Percentiles rank a stretch among this genome's conserved stretches.
Evolutionary conservation across 1,140 invertebrate genomes (phyloP).

Genomic region (Pseudomyrmex flavicornis): DNA sequence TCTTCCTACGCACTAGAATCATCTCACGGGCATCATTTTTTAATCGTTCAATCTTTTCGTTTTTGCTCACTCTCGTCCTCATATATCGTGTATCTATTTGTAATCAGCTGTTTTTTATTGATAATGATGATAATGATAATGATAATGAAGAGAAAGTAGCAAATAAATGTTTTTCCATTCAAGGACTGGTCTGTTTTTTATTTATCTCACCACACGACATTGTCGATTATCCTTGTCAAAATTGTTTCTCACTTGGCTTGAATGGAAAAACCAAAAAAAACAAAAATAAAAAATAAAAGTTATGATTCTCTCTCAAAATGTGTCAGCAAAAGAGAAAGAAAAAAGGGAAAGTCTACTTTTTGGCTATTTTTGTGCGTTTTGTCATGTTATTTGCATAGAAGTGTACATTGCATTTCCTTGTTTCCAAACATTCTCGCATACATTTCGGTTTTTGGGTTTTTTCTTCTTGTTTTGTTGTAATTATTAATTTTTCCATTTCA

Average conservation of each 20-base stretch:
- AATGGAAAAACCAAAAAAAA: constrained; percentile 82
- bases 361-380: constrained; percentile 44
- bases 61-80: constrained; percentile 55
- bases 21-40: constrained; percentile 35
- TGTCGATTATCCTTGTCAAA: constrained; percentile 79
- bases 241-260: constrained; percentile 84
- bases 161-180: constrained; percentile 86
- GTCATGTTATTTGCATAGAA: constrained; percentile 67
- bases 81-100: constrained; percentile 67
- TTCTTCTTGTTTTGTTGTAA: constrained; percentile 45
- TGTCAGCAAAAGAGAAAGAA: constrained; percentile 1
- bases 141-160: constrained; percentile 78
- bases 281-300: not conserved
- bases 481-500: constrained; percentile 77
- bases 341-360: constrained; percentile 22
- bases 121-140: constrained; percentile 60
- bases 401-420: constrained; percentile 35
- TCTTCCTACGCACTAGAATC: constrained; percentile 53
- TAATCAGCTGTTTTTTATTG: constrained; percentile 68
- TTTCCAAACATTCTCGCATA: constrained; percentile 26
- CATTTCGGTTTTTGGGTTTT: constrained; percentile 14
- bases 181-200: constrained; percentile 83
- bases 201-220: constrained; percentile 81
- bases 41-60: constrained; percentile 37
- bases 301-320: constrained; percentile 8